Evolutionary conservation across 2,113 vertebrate genomes (phyloP).

Genomic region (Microtus oregoni): DNA sequence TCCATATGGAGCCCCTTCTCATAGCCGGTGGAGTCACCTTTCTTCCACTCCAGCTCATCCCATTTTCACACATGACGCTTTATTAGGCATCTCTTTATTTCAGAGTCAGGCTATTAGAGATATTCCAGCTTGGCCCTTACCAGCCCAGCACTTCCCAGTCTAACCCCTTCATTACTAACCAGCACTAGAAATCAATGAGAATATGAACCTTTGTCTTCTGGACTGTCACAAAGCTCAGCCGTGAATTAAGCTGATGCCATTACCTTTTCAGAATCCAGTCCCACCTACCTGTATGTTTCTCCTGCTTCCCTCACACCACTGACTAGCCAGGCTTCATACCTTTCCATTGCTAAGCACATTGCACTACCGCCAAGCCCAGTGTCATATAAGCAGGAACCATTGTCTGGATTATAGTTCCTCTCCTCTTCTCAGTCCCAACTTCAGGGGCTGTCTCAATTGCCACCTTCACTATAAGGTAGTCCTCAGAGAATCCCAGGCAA

Average conservation of each 20-base stretch:
- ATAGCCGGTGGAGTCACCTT: neutral
- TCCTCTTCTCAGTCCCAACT: neutral
- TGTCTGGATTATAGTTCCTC: too few species aligned
- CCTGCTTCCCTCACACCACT: neutral
- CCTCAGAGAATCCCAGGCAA: neutral
- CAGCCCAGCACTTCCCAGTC: neutral
- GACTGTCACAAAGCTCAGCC: neutral
- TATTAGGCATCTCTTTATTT: neutral
- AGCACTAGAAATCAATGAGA: neutral
- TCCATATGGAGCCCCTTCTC: neutral
- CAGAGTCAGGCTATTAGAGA: neutral
- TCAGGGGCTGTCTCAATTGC: neutral
- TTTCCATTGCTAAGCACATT: neutral
- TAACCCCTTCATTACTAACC: neutral
- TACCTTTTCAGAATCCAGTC: neutral
- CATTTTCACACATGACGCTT: neutral
- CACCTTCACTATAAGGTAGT: neutral
- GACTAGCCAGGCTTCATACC: neutral
- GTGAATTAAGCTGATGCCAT: neutral
- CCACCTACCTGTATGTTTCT: neutral
- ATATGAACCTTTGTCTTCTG: neutral
- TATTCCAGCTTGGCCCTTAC: neutral
- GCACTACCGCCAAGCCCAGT: neutral
- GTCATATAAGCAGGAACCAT: neutral
- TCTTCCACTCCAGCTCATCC: neutral